Evolutionary conservation across 2,888 invertebrate genomes (phyloP), one percentile per base, ranked within the genome.

Genomic region (Melipona beecheii): DNA sequence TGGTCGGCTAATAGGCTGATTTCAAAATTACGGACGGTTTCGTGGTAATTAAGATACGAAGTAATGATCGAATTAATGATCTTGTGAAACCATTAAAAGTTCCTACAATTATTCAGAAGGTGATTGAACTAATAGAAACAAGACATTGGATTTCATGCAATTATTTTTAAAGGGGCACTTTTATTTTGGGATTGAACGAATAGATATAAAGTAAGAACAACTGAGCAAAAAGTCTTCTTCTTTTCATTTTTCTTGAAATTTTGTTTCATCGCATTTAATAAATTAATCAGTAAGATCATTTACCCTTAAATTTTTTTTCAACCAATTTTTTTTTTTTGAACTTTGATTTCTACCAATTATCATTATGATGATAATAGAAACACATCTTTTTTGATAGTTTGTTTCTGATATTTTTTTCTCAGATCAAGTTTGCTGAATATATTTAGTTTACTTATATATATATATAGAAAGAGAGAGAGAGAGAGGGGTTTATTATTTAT

Each of bases 61-160:
- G n/a, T 56, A 56, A 56, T n/a, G 56, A 56, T 56, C 56, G 56
- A 58, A 58, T 58, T 58, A 58, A 58, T 58, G 56, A 58, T 58
- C 56, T n/a, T 15, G 15, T 0, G 56, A 58, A 58, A 15, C 13
- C 56, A 60, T 60, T 60, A 24, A 24, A 60, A 60, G 24, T 60
- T 60, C 17, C 4, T 24, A 6, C 9, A n/a, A 60, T 60, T 60
- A 24, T 24, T 60, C 24, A 9, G 24, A 60, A 9, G 17, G 5
- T n/a, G 15, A n/a, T 58, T 58, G 56, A 58, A n/a, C 4, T n/a
- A 15, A 58, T n/a, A 5, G 24, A 15, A 15, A 15, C 15, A 0
- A n/a, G n/a, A 58, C 56, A n/a, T 15, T 56, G 5, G 56, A 56
- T 56, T 5, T 5, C 15, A 2, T 21, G 15, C 5, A 15, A 56